Base-by-base conservation (phyloP, 2,888 invertebrate species). In the Arenicola marina region DNA sequence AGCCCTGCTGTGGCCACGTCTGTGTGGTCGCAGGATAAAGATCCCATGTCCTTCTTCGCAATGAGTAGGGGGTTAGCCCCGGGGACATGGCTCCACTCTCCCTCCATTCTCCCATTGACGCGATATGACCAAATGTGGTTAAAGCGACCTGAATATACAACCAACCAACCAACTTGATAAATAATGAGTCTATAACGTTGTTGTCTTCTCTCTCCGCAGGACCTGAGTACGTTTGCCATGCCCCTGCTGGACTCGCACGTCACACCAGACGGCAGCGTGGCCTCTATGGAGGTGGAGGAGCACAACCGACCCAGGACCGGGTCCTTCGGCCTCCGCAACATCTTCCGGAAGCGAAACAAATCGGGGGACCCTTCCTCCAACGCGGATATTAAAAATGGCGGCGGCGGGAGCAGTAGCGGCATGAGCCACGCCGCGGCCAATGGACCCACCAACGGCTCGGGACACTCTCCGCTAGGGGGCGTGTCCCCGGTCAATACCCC, bases 221-320 rank as follows among this genome's bases (percentile, higher is more conserved):
- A 82, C 61, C 69, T 81, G 59, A 79, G 80, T 72, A 76, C 79
- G 61, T 79, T 79, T 69, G 80, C 80, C 28, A 79, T 81, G 79
- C 71, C 72, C 4, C 51, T 71, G 29, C 59, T 71, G 46, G 70
- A 71, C 29, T 59, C 63, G 21, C 67, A 69, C 31, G 32, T 57
- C 18, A 48, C 54, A 31, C n/a, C n/a, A n/a, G 54, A 55, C 51
- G 32, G 29, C 45, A 51, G 11, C 3, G 32, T 7, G 33, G 28
- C 28, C 29, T 7, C 4, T 4, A 4, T 21, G 21, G 51, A 32
- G 33, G 57, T 15, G n/a, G 57, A 46, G 4, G 51, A 28, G 21
- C 32, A n/a, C 4, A 53, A 21, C 18, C 38, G 44, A 18, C 43
- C 58, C 38, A 21, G 48, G 45, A 18, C 44, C 18, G 62, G 64